Conservation (phyloP, 2,113 vertebrate species). For the Chaenocephalus aceratus region DNA sequence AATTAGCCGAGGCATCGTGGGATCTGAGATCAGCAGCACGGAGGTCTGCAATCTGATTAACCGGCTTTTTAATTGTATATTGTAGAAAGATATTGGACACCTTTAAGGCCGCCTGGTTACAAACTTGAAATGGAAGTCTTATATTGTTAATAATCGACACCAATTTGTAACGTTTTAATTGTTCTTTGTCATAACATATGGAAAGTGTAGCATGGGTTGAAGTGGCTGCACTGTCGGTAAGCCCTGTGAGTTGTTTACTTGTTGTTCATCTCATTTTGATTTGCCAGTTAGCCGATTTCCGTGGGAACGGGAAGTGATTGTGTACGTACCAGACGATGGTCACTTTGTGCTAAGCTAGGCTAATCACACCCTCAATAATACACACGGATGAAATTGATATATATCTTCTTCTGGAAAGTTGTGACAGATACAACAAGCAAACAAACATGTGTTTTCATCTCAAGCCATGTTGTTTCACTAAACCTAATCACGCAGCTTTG, state of each 20-base stretch:
- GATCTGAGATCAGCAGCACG: slow-evolving; percentile 6
- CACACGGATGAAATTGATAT: background rate
- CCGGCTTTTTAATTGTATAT: background rate
- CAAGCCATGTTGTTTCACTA: no score
- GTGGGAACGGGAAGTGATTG: background rate
- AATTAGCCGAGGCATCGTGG: slow-evolving; percentile 35
- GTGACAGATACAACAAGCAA: background rate
- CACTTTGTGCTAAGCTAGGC: slow-evolving; percentile 3
- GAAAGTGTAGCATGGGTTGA: no score
- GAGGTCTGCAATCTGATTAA: background rate
- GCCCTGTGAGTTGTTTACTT: no score
- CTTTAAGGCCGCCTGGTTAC: background rate
- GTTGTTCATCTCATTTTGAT: background rate
- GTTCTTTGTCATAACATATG: no score
- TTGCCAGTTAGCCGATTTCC: background rate
- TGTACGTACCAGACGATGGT: background rate
- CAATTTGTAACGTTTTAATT: no score
- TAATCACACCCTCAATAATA: background rate
- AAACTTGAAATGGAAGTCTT: no score
- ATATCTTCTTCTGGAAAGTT: background rate
- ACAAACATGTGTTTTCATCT: background rate
- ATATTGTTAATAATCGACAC: no score
- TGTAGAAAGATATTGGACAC: background rate
- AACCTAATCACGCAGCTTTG: no score
- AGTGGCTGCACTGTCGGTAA: no score